Evolutionary conservation across 1,140 invertebrate species (phyloP), one percentile per base, ranked within the genome.

Genomic region (Drosophila yakuba): DNA sequence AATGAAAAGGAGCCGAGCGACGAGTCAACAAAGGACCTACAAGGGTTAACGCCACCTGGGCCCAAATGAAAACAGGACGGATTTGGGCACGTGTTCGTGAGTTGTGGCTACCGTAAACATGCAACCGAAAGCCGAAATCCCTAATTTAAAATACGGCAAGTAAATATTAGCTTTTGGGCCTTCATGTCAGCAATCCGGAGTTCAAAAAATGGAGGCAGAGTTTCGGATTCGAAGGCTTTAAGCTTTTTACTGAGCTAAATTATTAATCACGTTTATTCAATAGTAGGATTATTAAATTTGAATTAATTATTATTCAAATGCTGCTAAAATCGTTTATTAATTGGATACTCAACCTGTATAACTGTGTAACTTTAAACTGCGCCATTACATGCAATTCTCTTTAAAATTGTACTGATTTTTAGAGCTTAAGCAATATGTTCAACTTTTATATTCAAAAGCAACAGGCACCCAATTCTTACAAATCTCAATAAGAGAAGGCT

Each of bases 121-220:
- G 73, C 71, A 51, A 17, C 68, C 66, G 35, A 83, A 64, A 51
- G 23, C 68, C 66, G 35, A 83, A 72, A 79, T 56, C 52, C 50
- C 52, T 75, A 83, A 83, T 84, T 83, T 83, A 84, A 84, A 83
- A 84, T 64, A 59, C 80, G 43, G 55, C 56, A 66, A 44, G 76
- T 45, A 84, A 83, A 83, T 79, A 83, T 83, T 83, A 84, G 54
- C 45, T 71, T 71, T 51, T 66, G 71, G 36, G 20, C 71, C 23
- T 20, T 62, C 61, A 68, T 41, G 43, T 69, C 50, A 45, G 50
- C 57, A 73, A 11, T 6, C 12, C 7, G 25, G 5, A 43, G 41
- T 39, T 1, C 3, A 32, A 47, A 38, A 38, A 57, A 23, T 10
- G 20, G 35, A 11, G 7, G 5, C 11, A 4, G 17, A 25, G 14